Evolutionary conservation across 2,797 vertebrate species (phyloP).

Genomic region (Apogon hyalosoma): DNA sequence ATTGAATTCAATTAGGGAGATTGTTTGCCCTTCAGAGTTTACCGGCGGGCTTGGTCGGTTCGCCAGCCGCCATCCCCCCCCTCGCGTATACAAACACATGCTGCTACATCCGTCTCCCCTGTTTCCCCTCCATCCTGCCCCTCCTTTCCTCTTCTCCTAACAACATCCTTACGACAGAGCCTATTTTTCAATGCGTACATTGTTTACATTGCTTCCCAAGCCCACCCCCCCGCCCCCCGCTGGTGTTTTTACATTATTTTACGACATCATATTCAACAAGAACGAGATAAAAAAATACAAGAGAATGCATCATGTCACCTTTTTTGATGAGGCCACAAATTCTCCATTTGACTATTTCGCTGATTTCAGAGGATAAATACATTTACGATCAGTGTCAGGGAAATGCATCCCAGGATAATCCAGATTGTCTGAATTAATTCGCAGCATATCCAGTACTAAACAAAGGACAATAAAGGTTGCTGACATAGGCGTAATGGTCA

Average conservation of each 20-base stretch:
- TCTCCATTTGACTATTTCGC: slow-evolving; percentile 6
- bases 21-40: slow-evolving; percentile 77
- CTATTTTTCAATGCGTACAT: slow-evolving; percentile 8
- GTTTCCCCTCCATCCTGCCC: slow-evolving; percentile 25
- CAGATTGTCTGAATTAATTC: slow-evolving; percentile 55
- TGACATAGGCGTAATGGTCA: slow-evolving; percentile 62
- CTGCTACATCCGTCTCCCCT: slow-evolving; percentile 25
- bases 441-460: slow-evolving; percentile 29
- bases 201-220: slow-evolving; percentile 41
- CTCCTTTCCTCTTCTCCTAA: slow-evolving; percentile 19
- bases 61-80: slow-evolving; percentile 29
- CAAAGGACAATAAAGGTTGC: slow-evolving; percentile 62
- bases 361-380: slow-evolving; percentile 36
- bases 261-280: slow-evolving; percentile 16
- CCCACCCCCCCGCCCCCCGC: neutral
- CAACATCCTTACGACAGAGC: slow-evolving; percentile 28
- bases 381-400: slow-evolving; percentile 35
- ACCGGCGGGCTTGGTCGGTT: slow-evolving; percentile 60
- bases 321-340: slow-evolving; percentile 38
- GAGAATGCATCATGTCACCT: slow-evolving; percentile 44
- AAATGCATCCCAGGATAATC: slow-evolving; percentile 44
- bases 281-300: slow-evolving; percentile 38
- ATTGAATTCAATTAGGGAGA: slow-evolving; percentile 82
- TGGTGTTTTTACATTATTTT: slow-evolving; percentile 27
- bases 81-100: slow-evolving; percentile 18